These are phyloP conservation scores for Electrona antarctica DNA, from an alignment of 2,113 vertebrate species.

Conservation along the genomic window DNA sequence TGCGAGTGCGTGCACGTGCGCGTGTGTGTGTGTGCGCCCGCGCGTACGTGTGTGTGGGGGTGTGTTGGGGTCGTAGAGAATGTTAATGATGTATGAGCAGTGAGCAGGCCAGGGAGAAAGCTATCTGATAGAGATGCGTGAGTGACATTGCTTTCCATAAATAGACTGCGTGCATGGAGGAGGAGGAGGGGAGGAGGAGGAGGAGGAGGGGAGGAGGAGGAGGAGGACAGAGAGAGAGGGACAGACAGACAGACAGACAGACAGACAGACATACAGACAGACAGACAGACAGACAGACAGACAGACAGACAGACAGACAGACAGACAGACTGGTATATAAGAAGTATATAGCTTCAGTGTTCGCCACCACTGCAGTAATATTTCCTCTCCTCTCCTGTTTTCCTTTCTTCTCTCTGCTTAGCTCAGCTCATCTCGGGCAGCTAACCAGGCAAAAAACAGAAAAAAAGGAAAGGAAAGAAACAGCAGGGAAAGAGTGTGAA, in stretches of 20 bases:
- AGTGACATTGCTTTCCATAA: slow-evolving; percentile 82
- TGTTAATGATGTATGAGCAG: slow-evolving; percentile 79
- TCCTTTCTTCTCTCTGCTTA: slow-evolving; percentile 19
- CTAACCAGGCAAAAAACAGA: slow-evolving; percentile 23
- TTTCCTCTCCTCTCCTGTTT: slow-evolving; percentile 3
- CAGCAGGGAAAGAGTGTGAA: background rate
- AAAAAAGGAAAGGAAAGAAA: background rate
- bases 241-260: background rate
- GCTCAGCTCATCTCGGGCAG: slow-evolving; percentile 35
- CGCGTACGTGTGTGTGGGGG: slow-evolving; percentile 21
- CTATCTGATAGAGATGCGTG: slow-evolving; percentile 77
- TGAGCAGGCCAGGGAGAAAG: slow-evolving; percentile 70
- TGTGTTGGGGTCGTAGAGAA: slow-evolving; percentile 54
- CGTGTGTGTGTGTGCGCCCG: slow-evolving; percentile 18
- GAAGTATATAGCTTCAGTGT: background rate
- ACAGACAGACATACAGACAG: slow-evolving; percentile 14
- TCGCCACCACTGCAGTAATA: slow-evolving; percentile 5
- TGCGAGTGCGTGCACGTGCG: slow-evolving; percentile 17
- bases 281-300: slow-evolving; percentile 4
- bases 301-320: no score
- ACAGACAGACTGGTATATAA: slow-evolving; percentile 23
- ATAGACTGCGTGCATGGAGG: slow-evolving; percentile 68
- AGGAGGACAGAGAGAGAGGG: slow-evolving; percentile 34
- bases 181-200: slow-evolving; percentile 25
- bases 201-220: slow-evolving; percentile 46